Base-by-base conservation (phyloP, 2,888 invertebrate genomes). In the Antheraea assamensis region DNA sequence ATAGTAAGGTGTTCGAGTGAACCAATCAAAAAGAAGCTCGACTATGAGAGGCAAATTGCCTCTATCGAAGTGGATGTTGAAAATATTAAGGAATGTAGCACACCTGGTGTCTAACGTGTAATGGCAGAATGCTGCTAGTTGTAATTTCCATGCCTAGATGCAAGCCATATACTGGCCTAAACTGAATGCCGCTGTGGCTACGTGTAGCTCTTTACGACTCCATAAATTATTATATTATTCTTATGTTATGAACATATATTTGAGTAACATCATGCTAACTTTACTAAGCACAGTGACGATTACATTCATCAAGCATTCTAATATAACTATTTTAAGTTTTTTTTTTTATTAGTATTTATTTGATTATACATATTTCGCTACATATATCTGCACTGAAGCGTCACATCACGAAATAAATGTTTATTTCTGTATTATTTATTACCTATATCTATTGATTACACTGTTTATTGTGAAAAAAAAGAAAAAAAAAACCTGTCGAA, bases 211-310 rank as follows among this genome's bases (percentile, higher is more conserved):
- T 79, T 42, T 75, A 80, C 76, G 78, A 74, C 79, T 75, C 81
- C 72, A 80, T 82, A 83, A 87, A 87, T 80, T 80, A 85, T 83
- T 83, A 82, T 80, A 42, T 42, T 42, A n/a, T n/a, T 84, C 83
- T 84, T 84, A 82, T 80, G 35, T 72, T 21, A 74, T 55, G 55
- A 73, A 88, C 86, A 87, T 85, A 88, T 77, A 84, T 86, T 87
- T 83, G 90, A 90, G 90, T 91, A 90, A 91, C 90, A 90, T 89
- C 90, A 90, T 88, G 91, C 93, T 92, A 92, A 91, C 90, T 89
- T 90, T 88, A 90, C 94, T 93, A 94, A 93, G 93, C 94, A 94
- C 94, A 93, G 92, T 92, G 93, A 94, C 92, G 88, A 90, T 90
- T 92, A 94, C 92, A 93, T 90, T 92, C 90, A 93, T 92, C 90